Evolutionary conservation across 2,797 vertebrate species (phyloP).

Genomic region (Phrynocephalus forsythii): DNA sequence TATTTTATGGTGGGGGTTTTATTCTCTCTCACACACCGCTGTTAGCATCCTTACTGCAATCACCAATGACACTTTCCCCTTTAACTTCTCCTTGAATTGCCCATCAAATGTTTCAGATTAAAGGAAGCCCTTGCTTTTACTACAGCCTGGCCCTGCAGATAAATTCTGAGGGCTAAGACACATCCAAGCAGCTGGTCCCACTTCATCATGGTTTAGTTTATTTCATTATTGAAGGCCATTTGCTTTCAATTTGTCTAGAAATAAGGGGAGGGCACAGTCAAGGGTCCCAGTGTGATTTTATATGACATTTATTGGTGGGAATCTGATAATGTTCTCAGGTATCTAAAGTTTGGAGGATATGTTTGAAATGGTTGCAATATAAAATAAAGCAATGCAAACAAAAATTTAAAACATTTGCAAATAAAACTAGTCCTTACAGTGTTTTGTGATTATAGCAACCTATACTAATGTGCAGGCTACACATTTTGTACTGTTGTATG

Average conservation of each 20-base stretch:
- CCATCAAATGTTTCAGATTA: slow-evolving; percentile 80
- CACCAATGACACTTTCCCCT: slow-evolving; percentile 50
- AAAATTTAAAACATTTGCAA: slow-evolving; percentile 53
- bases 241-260: slow-evolving; percentile 88
- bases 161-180: slow-evolving; percentile 77
- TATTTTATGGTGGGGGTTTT: slow-evolving; percentile 9
- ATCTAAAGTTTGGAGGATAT: slow-evolving; percentile 52
- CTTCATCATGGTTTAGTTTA: slow-evolving; percentile 59
- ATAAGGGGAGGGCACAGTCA: slow-evolving; percentile 84
- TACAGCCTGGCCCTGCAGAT: slow-evolving; percentile 63
- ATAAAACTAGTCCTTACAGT: slow-evolving; percentile 62
- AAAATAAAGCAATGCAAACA: slow-evolving; percentile 64
- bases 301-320: slow-evolving; percentile 76
- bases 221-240: slow-evolving; percentile 70
- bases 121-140: slow-evolving; percentile 69
- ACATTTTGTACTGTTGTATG: slow-evolving; percentile 29
- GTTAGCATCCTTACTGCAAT: slow-evolving; percentile 13
- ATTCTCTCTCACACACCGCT: slow-evolving; percentile 31
- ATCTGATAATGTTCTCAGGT: slow-evolving; percentile 76
- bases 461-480: slow-evolving; percentile 37
- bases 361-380: slow-evolving; percentile 76
- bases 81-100: slow-evolving; percentile 49
- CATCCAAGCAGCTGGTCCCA: slow-evolving; percentile 88
- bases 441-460: no score
- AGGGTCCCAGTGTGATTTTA: slow-evolving; percentile 79